phyloP scores from a whole-genome alignment of 2,113 vertebrate genomes.

The Hoplias malabaricus region DNA sequence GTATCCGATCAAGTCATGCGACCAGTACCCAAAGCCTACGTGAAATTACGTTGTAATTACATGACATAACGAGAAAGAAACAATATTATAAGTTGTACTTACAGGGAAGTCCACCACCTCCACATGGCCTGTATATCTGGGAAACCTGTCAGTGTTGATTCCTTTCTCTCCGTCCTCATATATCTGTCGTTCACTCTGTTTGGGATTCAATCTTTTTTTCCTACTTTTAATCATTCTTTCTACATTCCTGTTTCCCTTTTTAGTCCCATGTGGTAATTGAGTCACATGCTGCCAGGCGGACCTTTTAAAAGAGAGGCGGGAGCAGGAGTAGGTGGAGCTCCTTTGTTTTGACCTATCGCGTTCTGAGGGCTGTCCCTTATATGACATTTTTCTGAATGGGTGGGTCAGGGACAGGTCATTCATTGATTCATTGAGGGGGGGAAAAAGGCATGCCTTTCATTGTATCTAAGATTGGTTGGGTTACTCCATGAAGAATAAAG shows the following conservation, averaged over 20 bases:
- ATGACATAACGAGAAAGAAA: not conserved
- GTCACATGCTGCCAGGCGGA: constrained; percentile 22
- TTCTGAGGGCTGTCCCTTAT: constrained; percentile 6
- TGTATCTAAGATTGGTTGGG: not conserved
- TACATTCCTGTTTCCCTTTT: constrained; percentile 8
- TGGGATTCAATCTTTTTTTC: not conserved
- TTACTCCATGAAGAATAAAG: not conserved
- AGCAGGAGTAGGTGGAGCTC: not conserved
- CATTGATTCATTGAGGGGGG: constrained; percentile 25
- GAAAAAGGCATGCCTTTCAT: not conserved
- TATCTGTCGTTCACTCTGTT: not conserved
- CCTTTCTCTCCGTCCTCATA: not conserved
- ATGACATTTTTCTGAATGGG: constrained; percentile 38
- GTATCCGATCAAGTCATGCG: not conserved
- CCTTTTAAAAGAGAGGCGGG: constrained; percentile 37
- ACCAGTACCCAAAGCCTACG: not conserved
- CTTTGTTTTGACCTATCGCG: not conserved
- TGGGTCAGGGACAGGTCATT: constrained; percentile 36
- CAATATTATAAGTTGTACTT: constrained; percentile 4
- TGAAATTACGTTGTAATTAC: not conserved
- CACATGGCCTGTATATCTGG: not conserved
- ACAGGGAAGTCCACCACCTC: not conserved
- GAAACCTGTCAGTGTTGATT: not conserved
- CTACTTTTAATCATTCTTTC: not conserved
- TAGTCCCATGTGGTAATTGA: not conserved